Evolutionary conservation across 2,797 vertebrate genomes (phyloP), one percentile per base, ranked within the genome.

Genomic region (Phrynocephalus guinanensis): DNA sequence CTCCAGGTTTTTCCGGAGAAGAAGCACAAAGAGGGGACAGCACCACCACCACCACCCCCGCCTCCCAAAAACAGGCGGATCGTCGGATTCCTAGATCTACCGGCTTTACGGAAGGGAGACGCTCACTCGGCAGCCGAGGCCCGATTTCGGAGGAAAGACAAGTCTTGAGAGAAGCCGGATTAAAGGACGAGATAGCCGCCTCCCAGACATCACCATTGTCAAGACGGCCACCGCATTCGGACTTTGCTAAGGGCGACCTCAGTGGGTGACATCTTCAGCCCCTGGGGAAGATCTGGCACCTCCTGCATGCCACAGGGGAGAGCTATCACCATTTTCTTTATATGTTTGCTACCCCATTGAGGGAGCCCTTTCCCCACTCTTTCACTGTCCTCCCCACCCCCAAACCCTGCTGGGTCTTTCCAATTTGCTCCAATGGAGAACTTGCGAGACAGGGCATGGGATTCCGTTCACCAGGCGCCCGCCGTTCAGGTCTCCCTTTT

Each of bases 61-160:
- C 30, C 24, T 11, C 33, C 3, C 6, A 1, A 24, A 15, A 6
- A 44, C 60, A 26, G 66, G 50, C 1, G 38, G 38, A 44, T 60
- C 56, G 2, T 60, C 28, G 3, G 13, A 75, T 75, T 81, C 38
- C 52, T 22, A n/a, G 26, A 81, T 28, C 70, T 63, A 38, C 18
- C n/a, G 26, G 9, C 24, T 7, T 2, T 5, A 1, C 0, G 15
- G 10, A 66, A 5, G 44, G 28, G 24, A 9, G 8, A 1, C 2
- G 7, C 30, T 0, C 15, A 75, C 9, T 44, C 1, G 48, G 24
- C n/a, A 33, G 13, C 20, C 1, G 13, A 60, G 52, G 1, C 26
- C 70, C 22, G 78, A 26, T 88, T 88, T n/a, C 20, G 72, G 71
- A 70, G 80, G 24, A 26, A 26, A 70, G 44, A n/a, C 6, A 20